Percentiles rank a stretch among this genome's conserved stretches.
These are phyloP conservation scores for Propithecus perrieri DNA, from an alignment of 2,797 vertebrate genomes.

Conservation along the genomic window DNA sequence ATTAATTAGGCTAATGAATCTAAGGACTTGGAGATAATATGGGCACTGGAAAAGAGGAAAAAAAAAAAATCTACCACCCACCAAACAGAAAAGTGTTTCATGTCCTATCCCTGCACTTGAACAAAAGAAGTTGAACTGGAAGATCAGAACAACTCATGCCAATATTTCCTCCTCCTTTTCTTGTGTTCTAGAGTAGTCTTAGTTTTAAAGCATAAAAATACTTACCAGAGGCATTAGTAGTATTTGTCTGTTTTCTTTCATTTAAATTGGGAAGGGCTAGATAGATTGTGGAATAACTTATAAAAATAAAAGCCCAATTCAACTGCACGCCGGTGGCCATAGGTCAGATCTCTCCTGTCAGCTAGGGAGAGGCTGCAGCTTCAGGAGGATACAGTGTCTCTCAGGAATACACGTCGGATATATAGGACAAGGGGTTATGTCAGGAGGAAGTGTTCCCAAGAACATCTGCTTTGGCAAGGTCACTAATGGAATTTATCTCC, in stretches of 20 bases:
- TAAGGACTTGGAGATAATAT: constrained; percentile 81
- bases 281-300: constrained; percentile 53
- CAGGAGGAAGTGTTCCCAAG: constrained; percentile 52
- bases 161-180: constrained; percentile 60
- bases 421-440: constrained; percentile 18
- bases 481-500: constrained; percentile 60
- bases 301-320: constrained; percentile 60
- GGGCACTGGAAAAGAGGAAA: constrained; percentile 69
- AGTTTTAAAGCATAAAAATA: constrained; percentile 66
- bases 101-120: constrained; percentile 65
- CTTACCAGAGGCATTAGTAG: constrained; percentile 55
- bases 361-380: background rate
- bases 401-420: background rate
- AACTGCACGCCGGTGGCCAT: background rate
- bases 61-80: constrained; percentile 67
- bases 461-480: constrained; percentile 55
- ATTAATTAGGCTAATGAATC: constrained; percentile 87
- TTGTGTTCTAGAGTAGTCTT: constrained; percentile 1
- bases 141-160: constrained; percentile 50
- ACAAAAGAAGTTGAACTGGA: constrained; percentile 78
- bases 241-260: constrained; percentile 65
- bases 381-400: background rate
- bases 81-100: constrained; percentile 64
- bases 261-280: constrained; percentile 74
- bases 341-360: background rate